A percentile compares a stretch with the other conserved stretches of the same genome.
phyloP scores from a whole-genome alignment of 92 coral and sea anemone species.

The Epizoanthus fatuus region DNA sequence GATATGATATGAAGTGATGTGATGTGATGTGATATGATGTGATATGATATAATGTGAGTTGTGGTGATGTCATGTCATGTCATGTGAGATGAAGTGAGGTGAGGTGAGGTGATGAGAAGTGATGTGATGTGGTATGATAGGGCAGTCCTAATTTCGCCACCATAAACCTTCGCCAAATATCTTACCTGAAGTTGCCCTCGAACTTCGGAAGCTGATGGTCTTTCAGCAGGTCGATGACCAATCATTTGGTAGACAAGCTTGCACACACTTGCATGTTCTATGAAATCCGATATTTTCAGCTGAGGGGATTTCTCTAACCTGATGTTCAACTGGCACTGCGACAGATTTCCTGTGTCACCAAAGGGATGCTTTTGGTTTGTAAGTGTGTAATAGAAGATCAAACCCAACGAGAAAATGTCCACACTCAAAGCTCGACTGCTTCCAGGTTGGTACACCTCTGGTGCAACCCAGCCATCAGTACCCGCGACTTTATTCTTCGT shows the following conservation, averaged over 20 bases:
- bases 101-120: no score
- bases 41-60: no score
- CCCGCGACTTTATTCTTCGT: background rate
- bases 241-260: background rate
- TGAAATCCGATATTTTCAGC: background rate
- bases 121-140: no score
- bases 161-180: no score
- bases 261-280: background rate
- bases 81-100: no score
- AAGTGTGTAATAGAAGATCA: background rate
- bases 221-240: background rate
- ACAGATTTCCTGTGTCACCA: background rate
- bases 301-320: background rate
- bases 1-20: no score
- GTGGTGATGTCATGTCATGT: no score
- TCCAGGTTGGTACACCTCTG: conserved; percentile 13
- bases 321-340: background rate
- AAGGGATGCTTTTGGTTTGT: conserved; percentile 5
- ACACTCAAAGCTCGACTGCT: background rate
- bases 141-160: no score
- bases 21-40: no score
- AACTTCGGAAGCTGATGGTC: background rate
- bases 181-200: background rate
- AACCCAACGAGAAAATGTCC: conserved; percentile 10
- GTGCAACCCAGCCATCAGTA: conserved; percentile 2